phyloP scores from a whole-genome alignment of 2,113 vertebrate genomes.

The Ageneiosus marmoratus region DNA sequence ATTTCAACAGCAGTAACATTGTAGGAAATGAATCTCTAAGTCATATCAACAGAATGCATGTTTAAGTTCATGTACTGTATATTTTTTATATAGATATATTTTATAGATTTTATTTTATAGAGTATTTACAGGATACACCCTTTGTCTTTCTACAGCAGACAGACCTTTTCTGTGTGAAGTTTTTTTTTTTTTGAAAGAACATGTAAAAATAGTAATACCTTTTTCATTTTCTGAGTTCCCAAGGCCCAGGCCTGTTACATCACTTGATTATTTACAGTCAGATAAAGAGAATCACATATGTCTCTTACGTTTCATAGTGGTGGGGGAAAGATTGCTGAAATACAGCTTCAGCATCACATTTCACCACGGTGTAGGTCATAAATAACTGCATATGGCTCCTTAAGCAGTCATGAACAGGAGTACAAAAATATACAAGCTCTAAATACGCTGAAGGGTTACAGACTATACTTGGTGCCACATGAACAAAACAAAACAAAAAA shows the following conservation, averaged over 20 bases:
- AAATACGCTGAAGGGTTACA: constrained; percentile 47
- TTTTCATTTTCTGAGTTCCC: constrained; percentile 2
- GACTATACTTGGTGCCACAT: not conserved
- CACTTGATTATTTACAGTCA: constrained; percentile 52
- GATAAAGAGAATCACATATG: constrained; percentile 35
- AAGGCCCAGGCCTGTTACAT: constrained; percentile 16
- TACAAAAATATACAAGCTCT: constrained; percentile 72
- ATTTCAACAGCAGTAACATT: constrained; percentile 36
- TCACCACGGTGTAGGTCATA: constrained; percentile 54
- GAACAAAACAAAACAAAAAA: not conserved
- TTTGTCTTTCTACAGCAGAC: constrained; percentile 33
- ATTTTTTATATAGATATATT: not conserved
- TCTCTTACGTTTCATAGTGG: constrained; percentile 57
- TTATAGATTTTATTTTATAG: constrained; percentile 4
- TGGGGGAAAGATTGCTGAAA: constrained; percentile 41
- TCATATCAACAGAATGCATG: constrained; percentile 28
- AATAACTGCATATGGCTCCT: constrained; percentile 62
- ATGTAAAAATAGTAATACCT: constrained; percentile 29
- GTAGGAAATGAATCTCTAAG: not conserved
- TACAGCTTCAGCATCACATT: constrained; percentile 59
- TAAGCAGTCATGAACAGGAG: constrained; percentile 48
- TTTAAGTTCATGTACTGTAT: constrained; percentile 27
- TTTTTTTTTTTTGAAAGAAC: not conserved
- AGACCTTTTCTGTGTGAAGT: constrained; percentile 1
- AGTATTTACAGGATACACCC: constrained; percentile 29